A percentile compares a stretch with the other conserved stretches of the same genome.
Evolutionary conservation across 2,113 vertebrate genomes (phyloP).

Genomic region (Nettapus auritus): DNA sequence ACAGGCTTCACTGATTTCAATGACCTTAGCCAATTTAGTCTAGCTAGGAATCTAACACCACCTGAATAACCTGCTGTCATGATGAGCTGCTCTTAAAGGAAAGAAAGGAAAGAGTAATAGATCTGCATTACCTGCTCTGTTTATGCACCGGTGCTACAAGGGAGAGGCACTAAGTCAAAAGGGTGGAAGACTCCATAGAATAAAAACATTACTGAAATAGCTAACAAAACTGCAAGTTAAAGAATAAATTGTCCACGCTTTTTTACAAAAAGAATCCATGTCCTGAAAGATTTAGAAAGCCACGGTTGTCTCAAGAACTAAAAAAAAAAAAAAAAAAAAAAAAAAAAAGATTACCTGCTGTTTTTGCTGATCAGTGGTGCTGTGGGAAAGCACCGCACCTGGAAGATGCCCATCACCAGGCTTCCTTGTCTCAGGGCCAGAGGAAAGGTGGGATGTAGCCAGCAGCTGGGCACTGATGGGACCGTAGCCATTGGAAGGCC

Average conservation of each 20-base stretch:
- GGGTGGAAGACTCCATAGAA: background rate
- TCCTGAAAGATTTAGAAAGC: background rate
- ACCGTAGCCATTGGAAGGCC: background rate
- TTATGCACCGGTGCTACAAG: background rate
- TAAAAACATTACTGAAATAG: background rate
- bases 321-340: background rate
- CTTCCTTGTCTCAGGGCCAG: slow-evolving; percentile 4
- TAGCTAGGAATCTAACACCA: background rate
- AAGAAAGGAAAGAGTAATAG: background rate
- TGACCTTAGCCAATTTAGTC: background rate
- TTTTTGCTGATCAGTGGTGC: slow-evolving; percentile 43
- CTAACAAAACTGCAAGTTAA: background rate
- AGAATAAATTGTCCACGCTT: background rate
- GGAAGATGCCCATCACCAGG: background rate
- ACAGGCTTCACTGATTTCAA: background rate
- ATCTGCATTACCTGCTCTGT: background rate
- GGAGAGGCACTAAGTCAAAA: background rate
- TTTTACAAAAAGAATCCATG: background rate
- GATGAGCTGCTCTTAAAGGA: background rate
- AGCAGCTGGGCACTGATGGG: slow-evolving; percentile 51
- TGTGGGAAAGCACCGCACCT: background rate
- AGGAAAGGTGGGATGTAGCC: background rate
- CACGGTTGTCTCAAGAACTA: background rate
- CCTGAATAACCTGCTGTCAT: background rate
- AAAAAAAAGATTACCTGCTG: slow-evolving; percentile 69